Evolutionary conservation across 1,140 invertebrate species (phyloP), one percentile per base, ranked within the genome.

Genomic region (Sipha flava): DNA sequence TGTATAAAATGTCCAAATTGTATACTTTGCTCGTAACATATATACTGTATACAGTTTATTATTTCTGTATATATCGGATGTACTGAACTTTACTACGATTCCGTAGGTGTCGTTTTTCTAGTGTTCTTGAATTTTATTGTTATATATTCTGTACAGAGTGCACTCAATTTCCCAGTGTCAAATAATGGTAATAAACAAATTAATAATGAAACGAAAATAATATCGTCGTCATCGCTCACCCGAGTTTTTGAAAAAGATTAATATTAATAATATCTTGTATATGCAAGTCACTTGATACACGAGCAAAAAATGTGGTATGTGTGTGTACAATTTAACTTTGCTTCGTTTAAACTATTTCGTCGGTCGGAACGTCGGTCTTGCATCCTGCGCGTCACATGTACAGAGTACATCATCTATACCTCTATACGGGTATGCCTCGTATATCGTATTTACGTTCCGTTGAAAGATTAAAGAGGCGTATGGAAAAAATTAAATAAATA

Each of bases 111-210:
- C 34, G 23, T 6, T 66, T 43, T 66, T 66, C 59, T 9, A 1
- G 62, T 23, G 12, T 21, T 66, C 21, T 66, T 26, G 62, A 43
- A 16, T 66, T 43, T 6, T 43, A 37, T 34, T 40, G n/a, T 12
- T n/a, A 10, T 64, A 16, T 34, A 37, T 64, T 1, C 10, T 21
- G 12, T 3, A n/a, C n/a, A 62, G 31, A 34, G n/a, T 37, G 21
- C 34, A 62, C 18, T 29, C 59, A 31, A 37, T 43, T 66, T 21
- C 21, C n/a, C 31, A 21, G 62, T 66, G 12, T 66, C 34, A 29
- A n/a, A 49, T 49, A 47, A 29, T 75, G 54, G 54, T 49, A 75
- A 75, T 75, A 52, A 49, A 40, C 49, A 57, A 57, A 59, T 77
- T 49, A 59, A 59, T 43, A 77, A 77, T 0, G 16, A 77, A 37